These are phyloP conservation scores for Hylia prasina DNA, from an alignment of 2,113 vertebrate genomes.

Conservation along the genomic window DNA sequence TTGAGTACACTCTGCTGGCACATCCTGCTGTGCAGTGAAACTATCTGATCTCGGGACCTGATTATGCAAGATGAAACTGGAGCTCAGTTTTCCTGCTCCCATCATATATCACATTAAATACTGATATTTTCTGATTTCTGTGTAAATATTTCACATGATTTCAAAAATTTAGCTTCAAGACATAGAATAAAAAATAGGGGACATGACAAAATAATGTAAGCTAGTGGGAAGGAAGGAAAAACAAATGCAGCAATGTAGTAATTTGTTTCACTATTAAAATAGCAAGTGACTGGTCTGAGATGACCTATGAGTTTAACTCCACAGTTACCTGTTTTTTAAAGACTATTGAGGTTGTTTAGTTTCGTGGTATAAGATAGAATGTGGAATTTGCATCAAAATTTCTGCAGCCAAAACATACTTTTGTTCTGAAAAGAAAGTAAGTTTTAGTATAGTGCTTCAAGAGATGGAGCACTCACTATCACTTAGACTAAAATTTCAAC, in stretches of 20 bases:
- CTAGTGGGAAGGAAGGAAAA: not conserved
- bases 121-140: not conserved
- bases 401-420: not conserved
- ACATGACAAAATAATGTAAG: not conserved
- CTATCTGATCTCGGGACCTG: not conserved
- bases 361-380: not conserved
- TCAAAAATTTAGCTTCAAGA: not conserved
- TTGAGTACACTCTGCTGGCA: not conserved
- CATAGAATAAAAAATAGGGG: not conserved
- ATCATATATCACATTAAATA: not conserved
- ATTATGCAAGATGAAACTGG: not conserved
- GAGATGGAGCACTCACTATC: not conserved
- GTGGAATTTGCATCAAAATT: not conserved
- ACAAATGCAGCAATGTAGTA: not conserved
- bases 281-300: not conserved
- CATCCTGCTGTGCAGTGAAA: not conserved
- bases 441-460: not conserved
- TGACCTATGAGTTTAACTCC: not conserved
- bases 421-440: not conserved
- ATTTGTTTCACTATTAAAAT: not conserved
- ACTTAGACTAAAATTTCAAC: not conserved
- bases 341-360: not conserved
- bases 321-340: not conserved
- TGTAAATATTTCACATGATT: not conserved
- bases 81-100: not conserved